Percentiles rank a stretch among this genome's conserved stretches.
These are phyloP conservation scores for Axis porcinus DNA, from an alignment of 2,113 vertebrate genomes.

Conservation along the genomic window DNA sequence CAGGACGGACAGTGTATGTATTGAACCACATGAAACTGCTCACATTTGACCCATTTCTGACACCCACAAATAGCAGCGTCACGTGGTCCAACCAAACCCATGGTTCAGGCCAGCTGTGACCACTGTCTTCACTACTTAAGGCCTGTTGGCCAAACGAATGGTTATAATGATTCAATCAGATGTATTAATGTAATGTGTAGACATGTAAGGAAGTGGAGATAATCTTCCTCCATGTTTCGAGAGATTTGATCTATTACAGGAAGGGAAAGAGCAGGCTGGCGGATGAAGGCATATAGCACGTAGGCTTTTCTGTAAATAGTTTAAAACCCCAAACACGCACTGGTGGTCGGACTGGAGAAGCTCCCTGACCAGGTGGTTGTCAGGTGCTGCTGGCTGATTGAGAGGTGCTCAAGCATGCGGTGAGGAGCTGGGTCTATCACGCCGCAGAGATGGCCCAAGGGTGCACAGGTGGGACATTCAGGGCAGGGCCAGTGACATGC, in stretches of 20 bases:
- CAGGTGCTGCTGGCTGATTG: background rate
- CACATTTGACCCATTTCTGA: rapidly evolving
- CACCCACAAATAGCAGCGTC: background rate
- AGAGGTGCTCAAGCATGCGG: background rate
- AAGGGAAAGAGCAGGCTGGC: background rate
- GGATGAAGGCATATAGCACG: background rate
- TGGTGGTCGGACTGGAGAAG: background rate
- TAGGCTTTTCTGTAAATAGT: background rate
- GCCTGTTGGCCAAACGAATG: background rate
- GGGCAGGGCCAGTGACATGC: background rate
- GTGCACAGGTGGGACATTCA: background rate
- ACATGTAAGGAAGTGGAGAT: background rate
- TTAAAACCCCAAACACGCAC: rapidly evolving
- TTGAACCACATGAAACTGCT: background rate
- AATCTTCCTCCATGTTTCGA: background rate
- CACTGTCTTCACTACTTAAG: background rate
- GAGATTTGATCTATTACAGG: background rate
- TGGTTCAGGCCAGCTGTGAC: background rate
- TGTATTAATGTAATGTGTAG: background rate
- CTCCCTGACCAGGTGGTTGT: rapidly evolving
- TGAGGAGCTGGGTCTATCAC: no score
- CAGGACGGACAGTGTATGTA: rapidly evolving
- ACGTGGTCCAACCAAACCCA: rapidly evolving
- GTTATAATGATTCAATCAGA: background rate
- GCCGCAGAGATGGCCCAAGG: rapidly evolving